Evolutionary conservation across 1,140 invertebrate genomes (phyloP), one percentile per base, ranked within the genome.

Genomic region (Nasonia giraulti): DNA sequence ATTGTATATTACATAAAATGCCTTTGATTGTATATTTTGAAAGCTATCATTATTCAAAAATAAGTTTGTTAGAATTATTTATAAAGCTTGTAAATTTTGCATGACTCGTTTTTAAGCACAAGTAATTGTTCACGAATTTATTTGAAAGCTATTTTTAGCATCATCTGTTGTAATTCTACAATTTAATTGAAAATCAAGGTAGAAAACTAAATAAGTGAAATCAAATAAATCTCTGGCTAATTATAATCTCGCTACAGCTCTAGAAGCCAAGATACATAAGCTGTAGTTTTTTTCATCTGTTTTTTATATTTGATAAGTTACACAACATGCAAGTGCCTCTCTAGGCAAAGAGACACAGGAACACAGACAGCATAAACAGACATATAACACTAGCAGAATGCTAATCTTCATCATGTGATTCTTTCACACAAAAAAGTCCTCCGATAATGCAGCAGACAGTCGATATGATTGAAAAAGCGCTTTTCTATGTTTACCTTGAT

Each of bases 291-390:
- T 62, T 8, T 62, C 17, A 62, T 62, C 55, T 62, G n/a, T 62
- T 71, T 71, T 31, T 31, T 69, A 69, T 7, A 31, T 69, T 69
- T 27, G 68, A 27, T 69, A 27, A 69, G 68, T 69, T 69, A 69
- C 68, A 69, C 68, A 69, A 69, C 68, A 8, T 69, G 12, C 10
- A 50, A 50, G 14, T 50, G 47, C 14, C 47, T 10, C 14, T 14
- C 14, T 55, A 55, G 50, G 50, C 50, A 55, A 14, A 55, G 69
- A 71, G 11, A 27, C 23, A 71, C 7, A 37, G 11, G 69, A 10
- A 44, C 11, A 73, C 20, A 23, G 20, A 44, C 27, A 2, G 8
- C 33, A 37, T 8, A 75, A 75, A 75, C 17, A 40, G 74, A 75
- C 11, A 37, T 10, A 40, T 1, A 75, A 75, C 3, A 44, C 11